Percentiles rank a stretch among this genome's conserved stretches.
Conservation (phyloP, 2,113 vertebrate genomes). For the Macquaria australasica region DNA sequence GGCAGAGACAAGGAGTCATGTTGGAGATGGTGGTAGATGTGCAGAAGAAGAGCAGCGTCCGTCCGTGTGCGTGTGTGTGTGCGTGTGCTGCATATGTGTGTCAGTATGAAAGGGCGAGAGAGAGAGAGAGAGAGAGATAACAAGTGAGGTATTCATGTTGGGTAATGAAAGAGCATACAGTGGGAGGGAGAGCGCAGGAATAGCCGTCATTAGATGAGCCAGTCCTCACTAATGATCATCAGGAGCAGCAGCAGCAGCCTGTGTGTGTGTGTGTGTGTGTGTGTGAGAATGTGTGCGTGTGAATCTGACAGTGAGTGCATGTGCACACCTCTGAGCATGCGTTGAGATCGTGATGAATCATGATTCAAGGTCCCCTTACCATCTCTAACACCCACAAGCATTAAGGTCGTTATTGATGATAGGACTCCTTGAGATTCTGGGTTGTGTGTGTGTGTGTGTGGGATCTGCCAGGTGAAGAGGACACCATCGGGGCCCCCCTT, state of each 20-base stretch:
- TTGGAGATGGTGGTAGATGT: slow-evolving; percentile 48
- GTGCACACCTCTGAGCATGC: slow-evolving; percentile 3
- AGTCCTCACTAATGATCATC: slow-evolving; percentile 64
- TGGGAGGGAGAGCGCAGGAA: slow-evolving; percentile 33
- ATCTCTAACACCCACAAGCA: slow-evolving; percentile 51
- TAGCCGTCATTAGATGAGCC: slow-evolving; percentile 38
- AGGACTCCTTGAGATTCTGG: slow-evolving; percentile 22
- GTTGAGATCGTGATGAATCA: slow-evolving; percentile 43
- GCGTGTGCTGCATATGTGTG: slow-evolving; percentile 10
- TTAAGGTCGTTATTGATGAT: slow-evolving; percentile 53
- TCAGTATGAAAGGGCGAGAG: slow-evolving; percentile 9
- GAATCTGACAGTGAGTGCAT: not conserved
- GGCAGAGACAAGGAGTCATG: slow-evolving; percentile 68
- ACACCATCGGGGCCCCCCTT: not conserved
- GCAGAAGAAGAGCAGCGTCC: slow-evolving; percentile 28
- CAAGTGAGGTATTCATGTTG: slow-evolving; percentile 66
- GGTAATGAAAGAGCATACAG: slow-evolving; percentile 56
- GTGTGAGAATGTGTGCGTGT: slow-evolving; percentile 12
- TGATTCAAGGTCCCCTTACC: slow-evolving; percentile 41
- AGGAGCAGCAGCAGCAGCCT: slow-evolving; percentile 18
- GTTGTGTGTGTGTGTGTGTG: not conserved
- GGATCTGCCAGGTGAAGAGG: not conserved
- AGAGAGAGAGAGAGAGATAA: slow-evolving; percentile 35
- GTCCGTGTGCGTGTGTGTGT: slow-evolving; percentile 16
- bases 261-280: slow-evolving; percentile 29